Evolutionary conservation across 37 sponge, comb jelly and placozoan genomes (phyloP).

Genomic region (Geodia barretti): DNA sequence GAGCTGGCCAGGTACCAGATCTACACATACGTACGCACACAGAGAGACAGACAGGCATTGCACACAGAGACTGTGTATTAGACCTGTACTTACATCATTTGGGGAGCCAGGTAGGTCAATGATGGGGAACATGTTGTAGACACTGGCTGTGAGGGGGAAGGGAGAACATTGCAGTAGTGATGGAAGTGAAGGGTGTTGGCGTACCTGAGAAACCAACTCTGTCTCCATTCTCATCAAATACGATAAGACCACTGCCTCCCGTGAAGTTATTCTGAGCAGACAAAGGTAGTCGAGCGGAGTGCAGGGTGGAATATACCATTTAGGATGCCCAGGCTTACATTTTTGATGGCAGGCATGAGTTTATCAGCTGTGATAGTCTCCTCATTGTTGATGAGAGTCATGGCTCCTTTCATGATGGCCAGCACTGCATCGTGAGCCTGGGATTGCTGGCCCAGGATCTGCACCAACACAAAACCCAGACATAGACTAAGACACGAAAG

Average conservation of each 20-base stretch:
- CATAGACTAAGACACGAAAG: too few species aligned
- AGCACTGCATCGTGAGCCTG: conserved; percentile 38
- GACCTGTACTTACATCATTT: neutral
- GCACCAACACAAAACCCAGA: neutral
- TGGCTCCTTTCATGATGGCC: conserved; percentile 39
- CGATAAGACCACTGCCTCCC: conserved; percentile 34
- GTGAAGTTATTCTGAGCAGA: conserved; percentile 16
- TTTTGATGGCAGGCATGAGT: conserved; percentile 7
- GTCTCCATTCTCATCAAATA: conserved; percentile 47
- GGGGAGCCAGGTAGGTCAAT: neutral
- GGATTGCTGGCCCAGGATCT: conserved; percentile 11
- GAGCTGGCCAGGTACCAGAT: conserved; percentile 1
- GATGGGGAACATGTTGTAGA: neutral
- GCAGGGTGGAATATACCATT: too few species aligned
- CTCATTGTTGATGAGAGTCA: conserved; percentile 15
- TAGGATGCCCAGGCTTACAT: conserved; percentile 5
- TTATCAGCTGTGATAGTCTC: conserved; percentile 43
- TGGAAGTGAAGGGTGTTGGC: neutral
- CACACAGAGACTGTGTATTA: neutral
- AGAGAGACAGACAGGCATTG: neutral
- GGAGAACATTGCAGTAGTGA: too few species aligned
- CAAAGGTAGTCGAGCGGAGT: too few species aligned
- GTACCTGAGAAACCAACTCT: conserved; percentile 25
- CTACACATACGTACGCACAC: too few species aligned
- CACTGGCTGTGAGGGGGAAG: neutral